A percentile compares a stretch with the other conserved stretches of the same genome.
These are phyloP conservation scores for Galleria mellonella DNA, from an alignment of 1,140 invertebrate genomes.

Conservation along the genomic window DNA sequence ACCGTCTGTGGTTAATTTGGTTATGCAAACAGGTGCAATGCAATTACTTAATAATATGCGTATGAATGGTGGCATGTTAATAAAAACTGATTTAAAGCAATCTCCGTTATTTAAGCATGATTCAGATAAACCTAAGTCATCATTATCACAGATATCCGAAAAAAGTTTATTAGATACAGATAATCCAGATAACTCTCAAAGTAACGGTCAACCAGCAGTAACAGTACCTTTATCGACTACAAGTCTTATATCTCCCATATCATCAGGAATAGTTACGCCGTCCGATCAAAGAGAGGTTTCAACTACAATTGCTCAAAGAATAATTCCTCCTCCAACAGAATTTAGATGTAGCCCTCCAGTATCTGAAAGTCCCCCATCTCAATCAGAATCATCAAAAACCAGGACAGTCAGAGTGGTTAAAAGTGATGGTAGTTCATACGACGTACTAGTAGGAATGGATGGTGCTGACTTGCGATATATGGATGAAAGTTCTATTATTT, in stretches of 20 bases:
- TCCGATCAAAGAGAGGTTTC: slow-evolving; percentile 69
- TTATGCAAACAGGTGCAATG: slow-evolving; percentile 77
- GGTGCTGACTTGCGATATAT: slow-evolving; percentile 88
- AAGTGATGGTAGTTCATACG: slow-evolving; percentile 78
- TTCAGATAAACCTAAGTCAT: slow-evolving; percentile 65
- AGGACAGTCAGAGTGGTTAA: slow-evolving; percentile 75
- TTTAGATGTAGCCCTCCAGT: slow-evolving; percentile 80
- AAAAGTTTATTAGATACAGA: slow-evolving; percentile 78
- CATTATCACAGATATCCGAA: slow-evolving; percentile 81
- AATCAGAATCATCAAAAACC: slow-evolving; percentile 76
- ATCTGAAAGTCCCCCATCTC: slow-evolving; percentile 76
- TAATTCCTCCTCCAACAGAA: slow-evolving; percentile 84
- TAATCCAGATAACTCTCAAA: slow-evolving; percentile 60
- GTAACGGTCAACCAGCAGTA: slow-evolving; percentile 37
- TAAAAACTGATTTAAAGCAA: slow-evolving; percentile 58
- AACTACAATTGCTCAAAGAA: slow-evolving; percentile 76
- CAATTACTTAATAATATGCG: slow-evolving; percentile 76
- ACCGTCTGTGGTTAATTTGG: slow-evolving; percentile 78
- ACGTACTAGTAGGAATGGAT: slow-evolving; percentile 85
- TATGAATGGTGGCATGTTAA: slow-evolving; percentile 75
- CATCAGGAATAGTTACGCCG: slow-evolving; percentile 55
- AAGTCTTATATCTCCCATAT: slow-evolving; percentile 53
- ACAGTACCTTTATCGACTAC: slow-evolving; percentile 40
- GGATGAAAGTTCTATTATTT: slow-evolving; percentile 91
- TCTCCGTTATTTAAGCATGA: slow-evolving; percentile 47